Evolutionary conservation across 1,140 invertebrate species (phyloP).

Genomic region (Ceratina australensis): DNA sequence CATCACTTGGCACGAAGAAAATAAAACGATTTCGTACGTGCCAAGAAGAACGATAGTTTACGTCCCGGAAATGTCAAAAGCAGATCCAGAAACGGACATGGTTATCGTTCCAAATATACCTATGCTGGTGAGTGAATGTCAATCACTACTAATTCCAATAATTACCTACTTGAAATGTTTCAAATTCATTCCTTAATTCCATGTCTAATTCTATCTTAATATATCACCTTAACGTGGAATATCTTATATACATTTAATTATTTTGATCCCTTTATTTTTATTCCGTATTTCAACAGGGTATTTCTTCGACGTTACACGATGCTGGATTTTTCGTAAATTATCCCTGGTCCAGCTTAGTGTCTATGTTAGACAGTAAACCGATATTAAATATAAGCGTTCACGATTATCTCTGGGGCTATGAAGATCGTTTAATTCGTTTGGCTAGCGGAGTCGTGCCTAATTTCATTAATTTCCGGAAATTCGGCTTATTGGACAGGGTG

Average conservation of each 20-base stretch:
- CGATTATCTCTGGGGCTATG: constrained; percentile 92
- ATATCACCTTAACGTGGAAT: too few relatives aligned
- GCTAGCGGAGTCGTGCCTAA: constrained; percentile 85
- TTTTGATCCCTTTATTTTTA: not conserved
- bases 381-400: constrained; percentile 86
- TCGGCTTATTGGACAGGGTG: constrained; percentile 91
- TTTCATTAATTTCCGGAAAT: constrained; percentile 87
- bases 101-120: constrained; percentile 89
- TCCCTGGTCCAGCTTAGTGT: constrained; percentile 83
- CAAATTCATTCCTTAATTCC: not conserved
- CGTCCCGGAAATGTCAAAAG: constrained; percentile 85
- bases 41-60: constrained; percentile 85
- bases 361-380: constrained; percentile 83
- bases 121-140: constrained; percentile 83
- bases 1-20: constrained; percentile 83
- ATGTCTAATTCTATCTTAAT: not conserved
- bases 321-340: constrained; percentile 82
- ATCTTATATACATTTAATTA: not conserved
- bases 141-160: not conserved
- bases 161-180: not conserved
- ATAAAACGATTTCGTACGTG: constrained; percentile 88
- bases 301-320: constrained; percentile 82
- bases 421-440: constrained; percentile 86
- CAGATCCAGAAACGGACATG: constrained; percentile 82
- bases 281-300: constrained; percentile 78